Evolutionary conservation across 2,797 vertebrate species (phyloP), one percentile per base, ranked within the genome.

Genomic region (Malacoctenus gilli): DNA sequence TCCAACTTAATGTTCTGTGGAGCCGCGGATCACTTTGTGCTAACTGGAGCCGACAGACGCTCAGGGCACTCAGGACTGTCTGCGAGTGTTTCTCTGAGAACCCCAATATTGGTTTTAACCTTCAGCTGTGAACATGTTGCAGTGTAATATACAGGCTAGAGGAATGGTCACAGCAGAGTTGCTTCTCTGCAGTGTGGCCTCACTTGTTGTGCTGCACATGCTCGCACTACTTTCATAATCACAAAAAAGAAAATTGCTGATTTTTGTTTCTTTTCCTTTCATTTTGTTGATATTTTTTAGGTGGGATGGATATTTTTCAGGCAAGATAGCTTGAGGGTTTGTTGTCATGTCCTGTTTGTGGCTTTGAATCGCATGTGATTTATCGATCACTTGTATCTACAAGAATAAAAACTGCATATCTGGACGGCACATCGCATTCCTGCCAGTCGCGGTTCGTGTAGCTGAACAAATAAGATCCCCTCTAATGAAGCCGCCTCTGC

Each of bases 1-100:
- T 78, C 56, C 8, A 61, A 80, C 57, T 69, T 75, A 77, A 80
- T 84, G 77, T 77, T 75, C 77, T 77, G 75, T 62, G 73, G 71
- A 80, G 81, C 62, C 58, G 18, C 25, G 8, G 48, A 77, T 73
- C 72, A 43, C 42, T 56, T 72, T 55, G 47, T 46, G 54, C 77
- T 81, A 85, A 79, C 66, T 82, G 73, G 67, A 72, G 52, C 39
- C 72, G 82, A 79, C 72, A 28, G 81, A 58, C 10, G 59, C 61
- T 78, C 0, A 16, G 22, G 68, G 73, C 62, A 32, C 56, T 62
- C 4, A 8, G 51, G n/a, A 40, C 54, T 62, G 19, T 70, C 41
- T 35, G 31, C 30, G 23, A 59, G 54, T 41, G 56, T 59, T 75
- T 72, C 51, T 56, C 30, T 39, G 19, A 22, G 57, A 68, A 51